A percentile compares a stretch with the other conserved stretches of the same genome.
Evolutionary conservation across 2,113 vertebrate genomes (phyloP).

Genomic region (Eptesicus fuscus): DNA sequence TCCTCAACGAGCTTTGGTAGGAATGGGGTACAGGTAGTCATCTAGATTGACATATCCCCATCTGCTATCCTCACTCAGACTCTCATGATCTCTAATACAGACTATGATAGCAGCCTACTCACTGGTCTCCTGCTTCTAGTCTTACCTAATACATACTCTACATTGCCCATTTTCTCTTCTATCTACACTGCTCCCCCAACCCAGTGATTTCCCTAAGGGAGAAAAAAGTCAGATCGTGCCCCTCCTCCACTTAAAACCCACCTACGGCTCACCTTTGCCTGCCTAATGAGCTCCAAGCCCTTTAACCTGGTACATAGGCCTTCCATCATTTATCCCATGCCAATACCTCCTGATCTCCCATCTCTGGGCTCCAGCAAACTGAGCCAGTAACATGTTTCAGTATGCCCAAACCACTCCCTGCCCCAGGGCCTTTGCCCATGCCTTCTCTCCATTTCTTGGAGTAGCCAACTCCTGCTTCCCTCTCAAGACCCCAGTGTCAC

Average conservation of each 20-base stretch:
- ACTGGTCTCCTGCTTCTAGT: not conserved
- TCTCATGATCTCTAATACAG: not conserved
- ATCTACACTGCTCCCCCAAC: not conserved
- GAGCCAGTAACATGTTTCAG: not conserved
- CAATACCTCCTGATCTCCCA: not conserved
- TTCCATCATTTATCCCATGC: not conserved
- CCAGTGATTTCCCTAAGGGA: not conserved
- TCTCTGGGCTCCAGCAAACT: not conserved
- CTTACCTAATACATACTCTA: not conserved
- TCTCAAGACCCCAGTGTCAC: not conserved
- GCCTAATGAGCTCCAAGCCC: not conserved
- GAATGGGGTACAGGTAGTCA: not conserved
- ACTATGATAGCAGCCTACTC: not conserved
- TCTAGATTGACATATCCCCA: not conserved
- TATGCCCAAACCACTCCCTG: not conserved
- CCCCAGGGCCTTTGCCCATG: not conserved
- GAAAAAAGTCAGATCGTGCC: not conserved
- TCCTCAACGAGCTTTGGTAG: not conserved
- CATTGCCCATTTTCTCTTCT: not conserved
- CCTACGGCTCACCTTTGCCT: not conserved
- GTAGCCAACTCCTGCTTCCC: not conserved
- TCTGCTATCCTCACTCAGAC: not conserved
- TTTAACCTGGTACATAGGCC: not conserved
- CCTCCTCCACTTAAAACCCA: not conserved
- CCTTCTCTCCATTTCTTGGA: not conserved